A percentile compares a stretch with the other conserved stretches of the same genome.
phyloP scores from a whole-genome alignment of 2,797 vertebrate genomes.

The Propithecus deckenii region DNA sequence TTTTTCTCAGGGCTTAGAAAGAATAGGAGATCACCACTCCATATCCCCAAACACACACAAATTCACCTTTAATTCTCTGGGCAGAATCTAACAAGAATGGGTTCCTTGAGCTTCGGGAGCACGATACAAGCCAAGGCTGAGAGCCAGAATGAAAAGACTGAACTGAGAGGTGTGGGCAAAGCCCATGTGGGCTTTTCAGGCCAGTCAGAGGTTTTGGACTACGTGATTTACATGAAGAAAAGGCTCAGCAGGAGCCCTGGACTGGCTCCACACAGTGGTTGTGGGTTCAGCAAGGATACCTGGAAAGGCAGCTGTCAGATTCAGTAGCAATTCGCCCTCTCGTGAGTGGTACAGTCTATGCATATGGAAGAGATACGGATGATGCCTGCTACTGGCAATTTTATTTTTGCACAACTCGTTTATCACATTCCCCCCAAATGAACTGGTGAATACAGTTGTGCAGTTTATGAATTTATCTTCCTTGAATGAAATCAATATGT shows the following conservation, averaged over 20 bases:
- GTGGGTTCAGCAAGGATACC: slow-evolving; percentile 31
- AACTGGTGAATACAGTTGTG: slow-evolving; percentile 75
- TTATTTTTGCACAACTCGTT: slow-evolving; percentile 72
- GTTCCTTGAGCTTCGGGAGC: neutral
- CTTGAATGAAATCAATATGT: slow-evolving; percentile 76
- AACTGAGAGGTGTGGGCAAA: neutral
- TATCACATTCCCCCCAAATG: slow-evolving; percentile 70
- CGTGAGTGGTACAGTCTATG: neutral
- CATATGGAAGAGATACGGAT: slow-evolving; percentile 56
- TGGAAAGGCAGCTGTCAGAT: slow-evolving; percentile 48
- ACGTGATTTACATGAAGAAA: neutral
- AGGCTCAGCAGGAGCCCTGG: neutral
- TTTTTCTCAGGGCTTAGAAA: neutral
- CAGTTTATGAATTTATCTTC: slow-evolving; percentile 77
- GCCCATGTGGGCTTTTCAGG: neutral
- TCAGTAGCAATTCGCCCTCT: neutral
- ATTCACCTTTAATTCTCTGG: neutral
- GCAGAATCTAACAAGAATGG: neutral
- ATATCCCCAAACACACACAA: neutral
- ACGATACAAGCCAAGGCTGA: neutral
- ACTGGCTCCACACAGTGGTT: neutral
- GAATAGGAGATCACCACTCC: neutral
- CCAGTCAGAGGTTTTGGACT: neutral
- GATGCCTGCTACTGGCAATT: slow-evolving; percentile 49
- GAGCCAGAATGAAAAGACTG: neutral